Base-by-base conservation (phyloP, 2,888 invertebrate genomes). In the Andrena camellia region DNA sequence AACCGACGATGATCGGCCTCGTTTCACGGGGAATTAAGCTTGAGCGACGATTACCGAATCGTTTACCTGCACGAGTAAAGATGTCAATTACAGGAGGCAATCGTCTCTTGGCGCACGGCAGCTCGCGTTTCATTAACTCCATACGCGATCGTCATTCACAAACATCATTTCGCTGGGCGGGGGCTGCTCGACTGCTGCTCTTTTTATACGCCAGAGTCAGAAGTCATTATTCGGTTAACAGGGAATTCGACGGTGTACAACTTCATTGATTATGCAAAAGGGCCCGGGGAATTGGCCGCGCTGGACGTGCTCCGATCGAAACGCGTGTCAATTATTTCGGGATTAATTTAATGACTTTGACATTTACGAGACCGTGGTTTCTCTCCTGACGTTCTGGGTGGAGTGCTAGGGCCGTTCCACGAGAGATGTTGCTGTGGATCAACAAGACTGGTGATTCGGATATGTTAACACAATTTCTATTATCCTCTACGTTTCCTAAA, bases 111-210 rank as follows among this genome's bases (percentile, higher is more conserved):
- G 20, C 42, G 23, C 59, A 20, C 71, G 33, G 62, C 52, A 60
- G 6, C 50, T 33, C 54, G 83, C 71, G 71, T 86, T 90, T 88
- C 86, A 89, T 90, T 89, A 90, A 90, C 83, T 87, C 77, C 64
- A 63, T 54, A 57, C 64, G 52, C 35, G 79, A 72, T 74, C 75
- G 75, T 83, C 79, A 83, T 78, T 85, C 83, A 81, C 70, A 74
- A 82, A 78, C 66, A 66, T 82, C 76, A 75, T 86, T 70, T 59
- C 75, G 73, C 60, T 50, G 59, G 48, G 10, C 54, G 26, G 8
- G 54, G 50, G 26, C 48, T 35, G 23, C 29, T 7, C 42, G 70
- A 64, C n/a, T n/a, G 31, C 17, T 8, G 60, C 7, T 35, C 68
- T 23, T 73, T 57, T 83, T 78, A 76, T 57, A 29, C 52, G 29